Percentiles rank a stretch among this genome's conserved stretches.
phyloP scores from a whole-genome alignment of 2,113 vertebrate species.

The Mirza zaza region DNA sequence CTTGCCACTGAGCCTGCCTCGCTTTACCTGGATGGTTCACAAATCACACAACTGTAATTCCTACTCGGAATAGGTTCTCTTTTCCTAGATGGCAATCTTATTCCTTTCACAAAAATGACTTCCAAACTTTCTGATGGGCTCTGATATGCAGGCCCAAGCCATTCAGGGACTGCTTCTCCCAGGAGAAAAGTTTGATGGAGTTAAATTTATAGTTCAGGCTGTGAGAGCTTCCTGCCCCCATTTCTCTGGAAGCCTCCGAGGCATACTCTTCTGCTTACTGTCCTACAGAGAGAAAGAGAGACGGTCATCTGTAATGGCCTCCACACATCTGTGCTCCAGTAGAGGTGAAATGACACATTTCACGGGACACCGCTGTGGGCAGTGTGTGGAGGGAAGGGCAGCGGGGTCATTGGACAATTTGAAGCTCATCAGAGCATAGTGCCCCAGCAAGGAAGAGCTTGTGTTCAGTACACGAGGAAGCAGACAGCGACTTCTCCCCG shows the following conservation, averaged over 20 bases:
- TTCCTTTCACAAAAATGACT: slow-evolving; percentile 37
- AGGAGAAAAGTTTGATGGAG: background rate
- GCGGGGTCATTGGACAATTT: slow-evolving; percentile 5
- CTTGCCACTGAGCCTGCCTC: background rate
- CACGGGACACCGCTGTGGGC: background rate
- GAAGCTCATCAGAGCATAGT: slow-evolving; percentile 17
- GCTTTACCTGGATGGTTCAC: background rate
- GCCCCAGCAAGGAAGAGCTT: background rate
- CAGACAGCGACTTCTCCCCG: background rate
- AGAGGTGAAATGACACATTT: slow-evolving; percentile 41
- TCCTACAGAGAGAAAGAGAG: background rate
- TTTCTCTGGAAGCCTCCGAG: background rate
- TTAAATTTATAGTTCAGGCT: slow-evolving; percentile 19
- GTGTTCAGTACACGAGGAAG: background rate
- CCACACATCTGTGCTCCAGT: background rate
- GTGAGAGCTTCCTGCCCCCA: background rate
- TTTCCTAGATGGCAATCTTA: background rate
- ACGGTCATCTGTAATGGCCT: background rate
- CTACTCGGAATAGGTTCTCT: background rate
- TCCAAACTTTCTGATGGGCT: slow-evolving; percentile 25
- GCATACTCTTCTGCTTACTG: background rate
- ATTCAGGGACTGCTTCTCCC: background rate
- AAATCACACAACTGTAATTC: background rate
- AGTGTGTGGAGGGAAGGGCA: background rate
- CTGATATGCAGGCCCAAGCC: background rate